A percentile compares a stretch with the other conserved stretches of the same genome.
These are phyloP conservation scores for Karalla daura DNA, from an alignment of 2,797 vertebrate genomes.

Conservation along the genomic window DNA sequence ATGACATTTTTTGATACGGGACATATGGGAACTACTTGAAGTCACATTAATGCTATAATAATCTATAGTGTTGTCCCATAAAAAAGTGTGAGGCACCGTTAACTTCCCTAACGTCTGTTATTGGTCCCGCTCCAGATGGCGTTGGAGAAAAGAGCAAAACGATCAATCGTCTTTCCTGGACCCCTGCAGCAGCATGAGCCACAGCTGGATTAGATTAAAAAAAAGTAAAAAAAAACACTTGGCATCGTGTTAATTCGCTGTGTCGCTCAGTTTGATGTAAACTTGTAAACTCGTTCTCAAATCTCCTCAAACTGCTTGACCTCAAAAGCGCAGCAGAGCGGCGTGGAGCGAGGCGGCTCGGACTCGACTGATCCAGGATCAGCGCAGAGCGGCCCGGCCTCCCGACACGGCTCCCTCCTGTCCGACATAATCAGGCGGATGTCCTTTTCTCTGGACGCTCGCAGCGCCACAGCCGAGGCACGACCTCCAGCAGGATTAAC, in stretches of 20 bases:
- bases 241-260: background rate
- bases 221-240: background rate
- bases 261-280: slow-evolving; percentile 13
- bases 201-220: too few species aligned
- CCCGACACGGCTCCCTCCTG: slow-evolving; percentile 70
- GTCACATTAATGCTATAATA: too few species aligned
- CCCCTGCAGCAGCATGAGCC: too few species aligned
- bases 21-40: too few species aligned
- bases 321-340: slow-evolving; percentile 78
- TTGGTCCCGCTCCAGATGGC: too few species aligned
- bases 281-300: slow-evolving; percentile 11
- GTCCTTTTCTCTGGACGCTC: slow-evolving; percentile 64
- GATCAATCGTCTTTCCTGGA: too few species aligned
- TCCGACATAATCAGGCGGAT: slow-evolving; percentile 70
- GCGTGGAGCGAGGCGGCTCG: slow-evolving; percentile 33
- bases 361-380: slow-evolving; percentile 73
- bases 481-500: slow-evolving; percentile 70
- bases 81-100: too few species aligned
- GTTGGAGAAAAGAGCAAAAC: too few species aligned
- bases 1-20: too few species aligned
- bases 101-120: too few species aligned
- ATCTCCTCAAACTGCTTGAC: slow-evolving; percentile 44
- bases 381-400: slow-evolving; percentile 67
- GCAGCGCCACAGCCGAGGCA: slow-evolving; percentile 37
- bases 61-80: too few species aligned